Conservation (phyloP, 2,797 vertebrate species). For the Alectoris magna region DNA sequence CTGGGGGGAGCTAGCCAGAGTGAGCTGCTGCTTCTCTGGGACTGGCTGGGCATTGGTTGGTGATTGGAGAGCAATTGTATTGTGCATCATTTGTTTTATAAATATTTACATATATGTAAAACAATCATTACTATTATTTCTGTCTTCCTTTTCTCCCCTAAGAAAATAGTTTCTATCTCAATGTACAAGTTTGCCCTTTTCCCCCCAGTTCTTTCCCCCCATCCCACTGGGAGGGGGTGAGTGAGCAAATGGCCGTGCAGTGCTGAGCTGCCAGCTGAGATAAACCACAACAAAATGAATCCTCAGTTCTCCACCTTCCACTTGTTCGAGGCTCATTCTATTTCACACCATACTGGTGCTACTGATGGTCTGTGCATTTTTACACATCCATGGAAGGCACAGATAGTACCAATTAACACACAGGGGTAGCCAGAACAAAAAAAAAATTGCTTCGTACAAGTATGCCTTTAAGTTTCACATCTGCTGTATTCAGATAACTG, state of each 20-base stretch:
- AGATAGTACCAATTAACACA: background rate
- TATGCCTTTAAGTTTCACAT: constrained; percentile 12
- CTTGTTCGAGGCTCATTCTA: background rate
- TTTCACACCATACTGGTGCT: background rate
- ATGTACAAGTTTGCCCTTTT: background rate
- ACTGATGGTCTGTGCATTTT: background rate
- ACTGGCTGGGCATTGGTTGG: background rate
- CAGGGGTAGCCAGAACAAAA: background rate
- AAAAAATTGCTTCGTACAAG: background rate
- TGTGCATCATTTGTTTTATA: background rate
- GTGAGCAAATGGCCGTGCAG: background rate
- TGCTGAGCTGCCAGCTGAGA: background rate
- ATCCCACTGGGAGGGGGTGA: background rate
- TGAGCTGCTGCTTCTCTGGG: background rate
- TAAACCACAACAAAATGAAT: background rate
- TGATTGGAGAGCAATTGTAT: background rate
- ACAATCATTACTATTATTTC: background rate
- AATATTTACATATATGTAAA: background rate
- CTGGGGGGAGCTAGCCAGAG: background rate
- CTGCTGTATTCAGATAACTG: background rate
- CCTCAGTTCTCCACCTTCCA: background rate
- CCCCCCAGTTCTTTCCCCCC: background rate
- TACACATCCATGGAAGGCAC: background rate
- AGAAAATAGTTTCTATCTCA: background rate
- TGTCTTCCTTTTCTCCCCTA: background rate